phyloP scores from a whole-genome alignment of 1,140 invertebrate species.

The Drosophila pallidifrons region DNA sequence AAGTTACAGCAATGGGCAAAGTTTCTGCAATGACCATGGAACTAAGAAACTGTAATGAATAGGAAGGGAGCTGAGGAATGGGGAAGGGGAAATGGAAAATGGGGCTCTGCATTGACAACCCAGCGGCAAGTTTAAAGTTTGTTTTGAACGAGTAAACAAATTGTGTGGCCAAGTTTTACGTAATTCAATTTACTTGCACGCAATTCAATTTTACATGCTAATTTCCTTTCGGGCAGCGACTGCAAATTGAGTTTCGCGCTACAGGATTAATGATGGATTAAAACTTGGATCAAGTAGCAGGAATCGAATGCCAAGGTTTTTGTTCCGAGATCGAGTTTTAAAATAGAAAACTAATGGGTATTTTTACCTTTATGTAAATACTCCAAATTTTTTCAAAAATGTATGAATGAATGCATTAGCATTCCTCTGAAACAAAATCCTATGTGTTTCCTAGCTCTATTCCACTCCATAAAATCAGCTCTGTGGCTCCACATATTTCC shows the following conservation, averaged over 20 bases:
- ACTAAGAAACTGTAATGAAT: conserved; percentile 19
- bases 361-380: background rate
- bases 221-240: conserved; percentile 12
- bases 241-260: conserved; percentile 35
- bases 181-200: conserved; percentile 81
- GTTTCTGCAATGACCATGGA: conserved; percentile 48
- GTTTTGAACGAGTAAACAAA: conserved; percentile 81
- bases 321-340: background rate
- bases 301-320: background rate
- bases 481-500: background rate
- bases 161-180: conserved; percentile 71
- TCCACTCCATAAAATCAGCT: background rate
- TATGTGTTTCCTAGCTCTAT: background rate
- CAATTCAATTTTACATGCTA: conserved; percentile 66
- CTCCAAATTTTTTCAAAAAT: too few species aligned
- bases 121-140: conserved; percentile 74
- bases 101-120: conserved; percentile 64
- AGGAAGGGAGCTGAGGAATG: background rate
- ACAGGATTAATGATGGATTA: conserved; percentile 22
- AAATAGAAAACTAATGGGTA: too few species aligned
- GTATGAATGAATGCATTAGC: too few species aligned
- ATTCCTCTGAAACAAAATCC: background rate
- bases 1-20: conserved; percentile 38
- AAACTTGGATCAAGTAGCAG: background rate
- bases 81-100: background rate